Conservation (phyloP, 1,140 invertebrate species). For the Episyrphus balteatus region DNA sequence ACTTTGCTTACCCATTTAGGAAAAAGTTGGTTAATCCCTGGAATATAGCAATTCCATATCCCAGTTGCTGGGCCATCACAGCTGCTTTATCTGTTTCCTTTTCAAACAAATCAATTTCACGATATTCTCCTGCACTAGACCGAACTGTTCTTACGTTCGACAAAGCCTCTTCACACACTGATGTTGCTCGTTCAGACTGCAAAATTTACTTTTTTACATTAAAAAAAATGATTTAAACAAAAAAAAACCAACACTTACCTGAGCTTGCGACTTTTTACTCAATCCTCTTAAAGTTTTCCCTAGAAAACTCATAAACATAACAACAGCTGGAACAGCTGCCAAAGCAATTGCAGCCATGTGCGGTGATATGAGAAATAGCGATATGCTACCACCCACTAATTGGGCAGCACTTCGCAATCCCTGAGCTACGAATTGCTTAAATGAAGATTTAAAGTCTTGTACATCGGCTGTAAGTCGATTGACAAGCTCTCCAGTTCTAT, state of each 20-base stretch:
- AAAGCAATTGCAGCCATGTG: constrained; percentile 74
- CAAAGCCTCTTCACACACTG: constrained; percentile 85
- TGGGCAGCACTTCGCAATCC: constrained; percentile 76
- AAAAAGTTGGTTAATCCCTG: constrained; percentile 72
- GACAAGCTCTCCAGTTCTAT: constrained; percentile 82
- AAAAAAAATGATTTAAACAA: not conserved
- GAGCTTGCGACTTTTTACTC: constrained; percentile 28
- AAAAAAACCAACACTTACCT: constrained; percentile 20
- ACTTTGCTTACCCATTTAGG: constrained; percentile 51
- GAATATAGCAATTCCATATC: constrained; percentile 82
- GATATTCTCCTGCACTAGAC: constrained; percentile 85
- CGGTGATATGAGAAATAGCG: constrained; percentile 59
- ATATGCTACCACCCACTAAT: constrained; percentile 42
- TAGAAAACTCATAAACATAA: constrained; percentile 41
- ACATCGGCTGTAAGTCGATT: constrained; percentile 85
- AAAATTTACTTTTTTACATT: constrained; percentile 41
- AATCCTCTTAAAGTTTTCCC: constrained; percentile 23
- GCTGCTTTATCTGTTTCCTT: constrained; percentile 61
- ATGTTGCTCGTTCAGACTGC: constrained; percentile 73
- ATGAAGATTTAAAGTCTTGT: constrained; percentile 94
- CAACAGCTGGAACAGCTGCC: constrained; percentile 76
- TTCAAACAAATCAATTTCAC: constrained; percentile 65
- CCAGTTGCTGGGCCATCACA: constrained; percentile 64
- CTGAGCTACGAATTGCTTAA: constrained; percentile 83
- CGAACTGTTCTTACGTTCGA: constrained; percentile 83